phyloP scores from a whole-genome alignment of 2,888 invertebrate species.

The Petrolisthes manimaculis region DNA sequence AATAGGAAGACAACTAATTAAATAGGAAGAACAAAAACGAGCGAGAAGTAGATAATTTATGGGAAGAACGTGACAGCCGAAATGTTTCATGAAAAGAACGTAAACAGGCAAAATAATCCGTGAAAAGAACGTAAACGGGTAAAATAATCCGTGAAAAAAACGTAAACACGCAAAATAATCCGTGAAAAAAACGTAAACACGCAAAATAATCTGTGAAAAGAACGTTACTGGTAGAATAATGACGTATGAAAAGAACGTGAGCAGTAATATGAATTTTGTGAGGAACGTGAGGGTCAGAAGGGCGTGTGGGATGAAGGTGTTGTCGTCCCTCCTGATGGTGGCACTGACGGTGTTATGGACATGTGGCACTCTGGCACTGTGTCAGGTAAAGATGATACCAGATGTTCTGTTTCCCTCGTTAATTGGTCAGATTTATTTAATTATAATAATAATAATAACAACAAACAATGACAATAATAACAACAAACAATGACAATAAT shows the following conservation, averaged over 20 bases:
- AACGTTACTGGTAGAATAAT: not conserved
- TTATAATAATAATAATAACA: too few relatives aligned
- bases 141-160: not conserved
- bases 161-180: not conserved
- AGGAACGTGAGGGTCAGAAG: too few relatives aligned
- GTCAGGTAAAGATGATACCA: too few relatives aligned
- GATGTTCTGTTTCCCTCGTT: too few relatives aligned
- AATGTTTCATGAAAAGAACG: not conserved
- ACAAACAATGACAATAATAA: too few relatives aligned
- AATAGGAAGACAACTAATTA: not conserved
- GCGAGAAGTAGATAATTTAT: not conserved
- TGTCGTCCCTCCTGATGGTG: too few relatives aligned
- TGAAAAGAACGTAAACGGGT: not conserved
- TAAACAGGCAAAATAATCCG: not conserved
- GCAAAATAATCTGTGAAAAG: not conserved
- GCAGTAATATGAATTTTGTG: not conserved
- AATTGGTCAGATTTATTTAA: too few relatives aligned
- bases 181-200: not conserved
- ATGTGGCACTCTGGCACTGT: too few relatives aligned
- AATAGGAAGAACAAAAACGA: not conserved
- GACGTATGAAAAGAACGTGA: not conserved
- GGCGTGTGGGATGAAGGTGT: too few relatives aligned
- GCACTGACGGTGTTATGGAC: too few relatives aligned
- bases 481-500: too few relatives aligned
- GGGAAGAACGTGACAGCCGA: not conserved